Evolutionary conservation across 2,888 invertebrate genomes (phyloP), one percentile per base, ranked within the genome.

Genomic region (Scelioninae gen. 2): DNA sequence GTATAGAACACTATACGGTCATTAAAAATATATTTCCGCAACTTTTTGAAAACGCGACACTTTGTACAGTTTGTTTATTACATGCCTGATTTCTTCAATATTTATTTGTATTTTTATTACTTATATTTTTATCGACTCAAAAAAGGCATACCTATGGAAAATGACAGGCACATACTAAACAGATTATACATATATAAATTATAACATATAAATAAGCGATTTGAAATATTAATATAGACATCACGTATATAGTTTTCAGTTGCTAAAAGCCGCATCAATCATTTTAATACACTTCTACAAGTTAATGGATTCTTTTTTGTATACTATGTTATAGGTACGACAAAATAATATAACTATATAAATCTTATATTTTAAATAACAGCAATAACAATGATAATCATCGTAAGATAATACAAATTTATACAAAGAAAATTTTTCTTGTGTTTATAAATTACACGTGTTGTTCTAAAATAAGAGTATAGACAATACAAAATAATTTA

Each of bases 131-230:
- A n/a, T n/a, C n/a, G n/a, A n/a, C n/a, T n/a, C n/a, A n/a, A n/a
- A n/a, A n/a, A n/a, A n/a, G n/a, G n/a, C n/a, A n/a, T n/a, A n/a
- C n/a, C n/a, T n/a, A n/a, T n/a, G n/a, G n/a, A n/a, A n/a, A n/a
- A n/a, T n/a, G n/a, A n/a, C n/a, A n/a, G n/a, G n/a, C n/a, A n/a
- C n/a, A n/a, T n/a, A n/a, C n/a, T n/a, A n/a, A n/a, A n/a, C n/a
- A n/a, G n/a, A n/a, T n/a, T n/a, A n/a, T n/a, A n/a, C 78, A 82
- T 78, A 81, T 79, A 73, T 48, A 73, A 79, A 77, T 82, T 73
- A 76, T 77, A 80, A 78, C 73, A 78, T 78, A 80, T 74, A 81
- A 81, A 80, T 76, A 83, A 82, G 81, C 80, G 63, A 79, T 79
- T 70, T 72, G 57, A 58, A 28, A 55, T 43, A 63, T 37, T 58